These are phyloP conservation scores for Epirrhoe tristata DNA, from an alignment of 2,888 invertebrate genomes.

Conservation along the genomic window DNA sequence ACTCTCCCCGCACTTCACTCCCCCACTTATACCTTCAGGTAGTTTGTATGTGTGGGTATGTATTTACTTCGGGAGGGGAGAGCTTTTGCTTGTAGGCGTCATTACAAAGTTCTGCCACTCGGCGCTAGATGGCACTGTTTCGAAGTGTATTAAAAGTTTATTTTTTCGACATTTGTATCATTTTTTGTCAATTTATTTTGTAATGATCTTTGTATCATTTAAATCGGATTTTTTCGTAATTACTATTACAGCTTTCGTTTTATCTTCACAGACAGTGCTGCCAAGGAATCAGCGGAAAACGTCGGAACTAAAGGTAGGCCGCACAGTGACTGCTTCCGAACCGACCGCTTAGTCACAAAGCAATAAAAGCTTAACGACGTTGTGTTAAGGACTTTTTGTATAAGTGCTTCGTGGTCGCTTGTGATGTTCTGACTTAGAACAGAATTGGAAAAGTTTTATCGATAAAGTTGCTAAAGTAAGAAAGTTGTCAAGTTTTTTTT, in stretches of 20 bases:
- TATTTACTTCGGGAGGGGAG: constrained; percentile 47
- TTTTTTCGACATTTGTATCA: neutral
- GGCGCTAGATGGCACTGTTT: constrained; percentile 73
- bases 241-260: constrained; percentile 6
- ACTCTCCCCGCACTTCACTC: constrained; percentile 43
- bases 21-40: constrained; percentile 41
- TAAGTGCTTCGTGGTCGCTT: constrained; percentile 52
- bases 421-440: constrained; percentile 45
- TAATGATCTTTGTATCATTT: constrained; percentile 2
- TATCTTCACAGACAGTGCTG: constrained; percentile 58
- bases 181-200: neutral
- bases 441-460: neutral
- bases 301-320: constrained; percentile 61
- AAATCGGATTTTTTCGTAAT: neutral
- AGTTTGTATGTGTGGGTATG: constrained; percentile 50
- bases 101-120: constrained; percentile 68
- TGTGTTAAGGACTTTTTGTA: constrained; percentile 59
- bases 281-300: constrained; percentile 54
- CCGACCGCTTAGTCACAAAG: constrained; percentile 48
- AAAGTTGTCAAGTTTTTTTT: neutral
- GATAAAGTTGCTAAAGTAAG: neutral
- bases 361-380: constrained; percentile 63
- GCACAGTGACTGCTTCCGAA: constrained; percentile 40
- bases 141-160: neutral
- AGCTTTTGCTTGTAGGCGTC: constrained; percentile 42